Percentiles rank a stretch among this genome's conserved stretches.
Evolutionary conservation across 1,140 invertebrate species (phyloP).

Genomic region (Apis laboriosa): DNA sequence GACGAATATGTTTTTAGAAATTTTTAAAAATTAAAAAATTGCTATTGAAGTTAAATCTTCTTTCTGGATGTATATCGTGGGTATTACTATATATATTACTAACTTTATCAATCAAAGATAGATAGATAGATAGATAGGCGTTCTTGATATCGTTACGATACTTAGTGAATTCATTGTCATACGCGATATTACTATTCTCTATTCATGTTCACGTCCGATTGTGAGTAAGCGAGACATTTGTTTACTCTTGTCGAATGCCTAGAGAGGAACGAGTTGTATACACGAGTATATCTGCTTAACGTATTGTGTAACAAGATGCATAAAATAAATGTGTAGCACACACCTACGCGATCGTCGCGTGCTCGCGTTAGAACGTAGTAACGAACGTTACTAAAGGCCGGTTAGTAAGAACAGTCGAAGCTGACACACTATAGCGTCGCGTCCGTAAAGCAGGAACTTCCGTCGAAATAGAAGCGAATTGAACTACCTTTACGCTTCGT

Average conservation of each 20-base stretch:
- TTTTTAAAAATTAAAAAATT: not conserved
- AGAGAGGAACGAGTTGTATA: constrained; percentile 7
- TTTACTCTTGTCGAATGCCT: not conserved
- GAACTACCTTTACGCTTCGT: constrained; percentile 66
- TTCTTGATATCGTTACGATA: not conserved
- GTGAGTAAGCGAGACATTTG: not conserved
- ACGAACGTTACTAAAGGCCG: constrained; percentile 28
- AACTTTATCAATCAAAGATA: constrained; percentile 4
- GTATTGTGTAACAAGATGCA: constrained; percentile 21
- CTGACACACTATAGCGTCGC: constrained; percentile 52
- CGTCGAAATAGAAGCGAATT: constrained; percentile 69
- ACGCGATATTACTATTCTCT: not conserved
- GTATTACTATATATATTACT: no score
- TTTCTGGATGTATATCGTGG: no score
- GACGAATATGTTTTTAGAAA: not conserved
- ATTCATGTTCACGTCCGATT: no score
- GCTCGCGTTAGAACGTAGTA: not conserved
- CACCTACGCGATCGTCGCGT: constrained; percentile 15
- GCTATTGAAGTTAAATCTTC: no score
- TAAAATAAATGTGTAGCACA: constrained; percentile 22
- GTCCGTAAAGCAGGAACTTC: constrained; percentile 69
- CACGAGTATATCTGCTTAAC: constrained; percentile 1
- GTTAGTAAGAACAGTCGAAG: constrained; percentile 57
- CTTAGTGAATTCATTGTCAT: not conserved
- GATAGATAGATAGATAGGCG: not conserved